A percentile compares a stretch with the other conserved stretches of the same genome.
Evolutionary conservation across 2,797 vertebrate genomes (phyloP).

Genomic region (Danionella dracula): DNA sequence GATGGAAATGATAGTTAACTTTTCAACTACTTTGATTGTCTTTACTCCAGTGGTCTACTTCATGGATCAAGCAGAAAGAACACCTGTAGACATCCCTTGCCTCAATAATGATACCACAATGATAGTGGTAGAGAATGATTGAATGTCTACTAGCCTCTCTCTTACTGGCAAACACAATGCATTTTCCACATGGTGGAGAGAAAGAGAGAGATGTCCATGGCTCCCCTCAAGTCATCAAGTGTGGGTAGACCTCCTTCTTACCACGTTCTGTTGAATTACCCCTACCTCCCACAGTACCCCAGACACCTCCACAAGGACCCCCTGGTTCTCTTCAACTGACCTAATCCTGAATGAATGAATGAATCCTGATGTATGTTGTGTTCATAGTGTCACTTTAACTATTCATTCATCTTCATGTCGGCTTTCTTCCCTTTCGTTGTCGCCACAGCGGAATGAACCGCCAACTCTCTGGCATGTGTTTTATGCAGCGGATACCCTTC

Average conservation of each 20-base stretch:
- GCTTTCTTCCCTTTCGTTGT: too few species aligned
- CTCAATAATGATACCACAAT: too few species aligned
- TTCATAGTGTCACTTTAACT: neutral
- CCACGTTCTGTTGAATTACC: slow-evolving; percentile 17
- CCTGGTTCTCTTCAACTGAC: neutral
- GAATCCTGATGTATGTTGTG: neutral
- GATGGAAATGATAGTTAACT: too few species aligned
- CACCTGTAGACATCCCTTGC: too few species aligned
- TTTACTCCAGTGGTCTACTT: too few species aligned
- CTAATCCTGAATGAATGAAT: neutral
- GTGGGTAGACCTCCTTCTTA: slow-evolving; percentile 5
- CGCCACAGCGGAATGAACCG: too few species aligned
- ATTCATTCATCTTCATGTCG: too few species aligned
- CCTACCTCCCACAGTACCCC: neutral
- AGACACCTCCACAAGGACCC: neutral
- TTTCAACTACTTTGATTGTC: too few species aligned
- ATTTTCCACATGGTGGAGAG: slow-evolving; percentile 24
- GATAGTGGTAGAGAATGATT: neutral
- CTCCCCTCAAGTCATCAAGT: neutral
- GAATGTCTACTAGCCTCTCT: slow-evolving; percentile 12
- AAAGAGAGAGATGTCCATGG: neutral
- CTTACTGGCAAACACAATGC: slow-evolving; percentile 6
- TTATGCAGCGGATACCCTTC: too few species aligned
- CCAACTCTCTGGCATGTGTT: too few species aligned
- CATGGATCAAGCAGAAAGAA: too few species aligned